Evolutionary conservation across 2,888 invertebrate species (phyloP), one percentile per base, ranked within the genome.

Genomic region (Acleris literana): DNA sequence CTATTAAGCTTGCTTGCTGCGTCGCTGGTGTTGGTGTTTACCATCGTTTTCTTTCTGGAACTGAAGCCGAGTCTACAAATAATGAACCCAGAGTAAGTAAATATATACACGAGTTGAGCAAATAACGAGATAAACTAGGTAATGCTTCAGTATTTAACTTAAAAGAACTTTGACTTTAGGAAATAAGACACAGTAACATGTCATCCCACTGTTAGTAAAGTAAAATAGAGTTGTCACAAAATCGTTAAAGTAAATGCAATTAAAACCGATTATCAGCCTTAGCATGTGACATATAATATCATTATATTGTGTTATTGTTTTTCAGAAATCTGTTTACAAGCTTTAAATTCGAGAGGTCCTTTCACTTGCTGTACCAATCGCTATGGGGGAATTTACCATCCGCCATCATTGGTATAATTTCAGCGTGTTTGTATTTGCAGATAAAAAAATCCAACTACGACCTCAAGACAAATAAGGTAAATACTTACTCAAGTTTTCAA

Each of bases 41-140:
- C 25, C 33, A 62, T 69, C 17, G 64, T 64, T 16, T 68, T 61
- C 18, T 53, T 48, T 25, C 53, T 68, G 11, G 58, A 68, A 16
- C 53, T 69, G 53, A 68, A 69, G 20, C 68, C 69, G 20, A 54
- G 59, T 48, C 43, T 68, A 43, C 63, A 58, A 51, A 51, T 68
- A 22, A 60, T 63, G 57, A 69, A 56, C 25, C 69, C 69, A 20
- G 69, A 69, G 69, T 69, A 69, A 67, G 69, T 68, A 61, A 61
- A 60, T 62, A 52, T 43, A 6, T 7, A 25, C 39, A 17, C 22
- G 22, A 46, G 17, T 57, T 57, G 4, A 25, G 9, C 18, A 54
- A 59, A 59, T 48, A 54, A 16, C 20, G 43, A 39, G 33, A 39
- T 43, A 22, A 6, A 39, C 39, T 39, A 18, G 13, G 20, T 54